Conservation (phyloP, 1,140 invertebrate genomes). For the Drosophila kepulauana region DNA sequence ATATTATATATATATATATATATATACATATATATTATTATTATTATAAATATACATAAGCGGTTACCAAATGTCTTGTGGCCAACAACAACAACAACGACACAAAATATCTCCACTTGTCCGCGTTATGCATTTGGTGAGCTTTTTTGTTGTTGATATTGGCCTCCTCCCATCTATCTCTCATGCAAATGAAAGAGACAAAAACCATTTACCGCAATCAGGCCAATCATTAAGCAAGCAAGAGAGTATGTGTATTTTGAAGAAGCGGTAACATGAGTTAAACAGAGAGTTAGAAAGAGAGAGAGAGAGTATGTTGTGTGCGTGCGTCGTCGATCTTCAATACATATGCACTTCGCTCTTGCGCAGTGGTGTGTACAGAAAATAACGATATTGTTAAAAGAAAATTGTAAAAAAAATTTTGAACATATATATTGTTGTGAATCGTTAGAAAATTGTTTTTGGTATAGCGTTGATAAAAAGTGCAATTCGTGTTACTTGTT, state of each 20-base stretch:
- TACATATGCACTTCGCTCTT: constrained; percentile 39
- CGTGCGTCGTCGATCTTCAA: constrained; percentile 23
- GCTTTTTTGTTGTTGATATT: not conserved
- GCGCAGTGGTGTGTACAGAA: constrained; percentile 38
- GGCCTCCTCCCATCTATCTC: constrained; percentile 2
- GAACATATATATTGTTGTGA: constrained; percentile 73
- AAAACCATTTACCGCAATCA: constrained; percentile 27
- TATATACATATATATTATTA: constrained; percentile 33
- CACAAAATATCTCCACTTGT: constrained; percentile 8
- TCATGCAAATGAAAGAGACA: constrained; percentile 7
- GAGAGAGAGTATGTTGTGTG: constrained; percentile 14
- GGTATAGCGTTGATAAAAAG: constrained; percentile 64
- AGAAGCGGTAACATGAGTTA: not conserved
- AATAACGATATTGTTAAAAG: constrained; percentile 53
- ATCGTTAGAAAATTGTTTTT: constrained; percentile 80
- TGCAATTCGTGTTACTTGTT: constrained; percentile 73
- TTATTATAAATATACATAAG: constrained; percentile 43
- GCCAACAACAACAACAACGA: not conserved
- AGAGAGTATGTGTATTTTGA: constrained; percentile 27
- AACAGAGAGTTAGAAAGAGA: not conserved
- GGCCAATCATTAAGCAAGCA: constrained; percentile 21
- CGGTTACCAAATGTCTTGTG: constrained; percentile 30
- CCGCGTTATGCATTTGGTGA: constrained; percentile 15
- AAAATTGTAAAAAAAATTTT: constrained; percentile 46
- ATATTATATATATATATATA: constrained; percentile 28